Percentiles rank a stretch among this genome's conserved stretches.
Evolutionary conservation across 2,888 invertebrate species (phyloP).

Genomic region (Callyntrura sp.): DNA sequence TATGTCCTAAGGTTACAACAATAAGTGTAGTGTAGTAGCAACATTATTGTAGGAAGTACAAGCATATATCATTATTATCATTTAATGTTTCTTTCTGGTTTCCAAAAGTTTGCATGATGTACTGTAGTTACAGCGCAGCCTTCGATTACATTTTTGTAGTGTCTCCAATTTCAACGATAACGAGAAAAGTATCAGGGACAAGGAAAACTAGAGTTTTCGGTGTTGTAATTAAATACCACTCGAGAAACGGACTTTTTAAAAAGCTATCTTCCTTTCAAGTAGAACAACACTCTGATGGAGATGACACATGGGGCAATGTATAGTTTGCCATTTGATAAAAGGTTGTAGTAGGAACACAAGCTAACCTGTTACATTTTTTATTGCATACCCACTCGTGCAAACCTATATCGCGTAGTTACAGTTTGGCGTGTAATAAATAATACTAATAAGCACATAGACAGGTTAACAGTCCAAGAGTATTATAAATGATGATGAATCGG

Average conservation of each 20-base stretch:
- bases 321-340: neutral
- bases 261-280: neutral
- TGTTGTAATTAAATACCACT: slow-evolving; percentile 37
- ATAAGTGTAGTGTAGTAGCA: neutral
- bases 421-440: neutral
- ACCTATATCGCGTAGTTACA: neutral
- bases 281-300: slow-evolving; percentile 38
- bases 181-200: neutral
- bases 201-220: neutral
- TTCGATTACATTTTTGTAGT: slow-evolving; percentile 26
- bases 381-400: neutral
- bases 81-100: neutral
- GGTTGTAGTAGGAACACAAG: neutral
- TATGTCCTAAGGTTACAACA: neutral
- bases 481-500: slow-evolving; percentile 41
- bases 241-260: neutral
- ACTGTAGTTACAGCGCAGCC: neutral
- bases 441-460: neutral
- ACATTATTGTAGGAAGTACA: slow-evolving; percentile 37
- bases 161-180: neutral
- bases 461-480: neutral
- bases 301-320: neutral
- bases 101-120: slow-evolving; percentile 31
- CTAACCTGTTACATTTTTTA: too few relatives aligned
- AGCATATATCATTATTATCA: neutral